Base-by-base conservation (phyloP, 2,113 vertebrate genomes). In the Scomber japonicus region DNA sequence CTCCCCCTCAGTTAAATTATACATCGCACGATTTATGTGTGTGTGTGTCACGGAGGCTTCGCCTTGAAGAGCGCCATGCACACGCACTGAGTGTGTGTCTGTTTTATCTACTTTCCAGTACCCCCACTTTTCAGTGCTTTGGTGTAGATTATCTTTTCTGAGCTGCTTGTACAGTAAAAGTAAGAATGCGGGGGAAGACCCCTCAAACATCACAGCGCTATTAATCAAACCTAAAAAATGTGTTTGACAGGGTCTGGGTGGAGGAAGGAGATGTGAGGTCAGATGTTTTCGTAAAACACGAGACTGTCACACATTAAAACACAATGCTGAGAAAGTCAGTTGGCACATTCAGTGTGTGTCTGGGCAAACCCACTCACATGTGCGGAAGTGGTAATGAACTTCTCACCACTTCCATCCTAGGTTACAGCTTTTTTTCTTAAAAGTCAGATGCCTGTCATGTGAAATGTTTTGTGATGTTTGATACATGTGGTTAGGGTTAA, bases 1-100 rank as follows among this genome's bases (percentile, higher is more conserved):
- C 45, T 7, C 79, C 72, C 57, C 62, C 40, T 54, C 46, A n/a
- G n/a, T 35, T 81, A 51, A 59, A 69, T 65, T n/a, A 54, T 84
- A 59, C 40, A 75, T 76, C 19, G 68, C 9, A 56, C 12, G 0
- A 2, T 15, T 56, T 51, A 15, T 78, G 45, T 68, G 17, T 78
- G 45, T 68, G 31, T 44, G 27, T 12, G 40, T 45, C 51, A 30
- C 5, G 3, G 19, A 17, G 50, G 9, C 11, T 19, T 31, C 10
- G 57, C 16, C 11, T 40, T 30, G 24, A 71, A 17, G 24, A 56
- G 35, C 40, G 11, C 11, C 21, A 16, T 56, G 27, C 1, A 3
- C 51, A 24, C 9, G 2, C 7, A 9, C 7, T 8, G 8, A 1
- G 4, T 15, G 21, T 62, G 54, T 51, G 45, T 53, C 19, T 74